These are phyloP conservation scores for Larimichthys crocea DNA, from an alignment of 2,113 vertebrate genomes.

Conservation along the genomic window DNA sequence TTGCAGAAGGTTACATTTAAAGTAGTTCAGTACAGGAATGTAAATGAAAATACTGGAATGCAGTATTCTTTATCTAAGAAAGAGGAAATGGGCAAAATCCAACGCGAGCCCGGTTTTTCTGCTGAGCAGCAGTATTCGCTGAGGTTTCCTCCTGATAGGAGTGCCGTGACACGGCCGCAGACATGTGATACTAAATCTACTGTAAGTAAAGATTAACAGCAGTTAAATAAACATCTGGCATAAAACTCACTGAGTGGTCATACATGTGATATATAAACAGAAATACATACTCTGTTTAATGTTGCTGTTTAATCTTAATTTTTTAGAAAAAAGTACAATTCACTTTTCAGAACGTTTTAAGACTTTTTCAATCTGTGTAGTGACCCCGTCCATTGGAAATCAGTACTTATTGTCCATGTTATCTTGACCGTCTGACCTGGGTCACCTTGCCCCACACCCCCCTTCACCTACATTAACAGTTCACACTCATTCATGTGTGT, in stretches of 20 bases:
- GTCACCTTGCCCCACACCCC: conserved; percentile 22
- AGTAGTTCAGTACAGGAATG: neutral
- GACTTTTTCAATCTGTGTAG: neutral
- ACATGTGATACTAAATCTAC: neutral
- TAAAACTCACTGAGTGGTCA: neutral
- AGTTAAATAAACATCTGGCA: neutral
- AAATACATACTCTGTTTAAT: neutral
- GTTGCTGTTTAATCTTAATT: too few species aligned
- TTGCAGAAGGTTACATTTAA: neutral
- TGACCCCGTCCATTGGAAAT: conserved; percentile 13
- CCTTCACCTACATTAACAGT: conserved; percentile 40
- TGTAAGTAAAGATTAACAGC: conserved; percentile 42
- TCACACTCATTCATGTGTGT: neutral
- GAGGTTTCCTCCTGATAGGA: conserved; percentile 23
- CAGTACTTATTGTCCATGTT: neutral
- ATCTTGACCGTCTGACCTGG: conserved; percentile 28
- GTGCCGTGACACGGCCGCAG: neutral
- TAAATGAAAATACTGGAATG: conserved; percentile 7
- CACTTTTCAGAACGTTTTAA: neutral
- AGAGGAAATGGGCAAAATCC: neutral
- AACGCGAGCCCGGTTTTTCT: neutral
- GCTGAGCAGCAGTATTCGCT: neutral
- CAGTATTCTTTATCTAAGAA: neutral
- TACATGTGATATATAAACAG: neutral
- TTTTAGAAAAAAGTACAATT: neutral